phyloP scores from a whole-genome alignment of 2,113 vertebrate species.

The Vidua chalybeata region DNA sequence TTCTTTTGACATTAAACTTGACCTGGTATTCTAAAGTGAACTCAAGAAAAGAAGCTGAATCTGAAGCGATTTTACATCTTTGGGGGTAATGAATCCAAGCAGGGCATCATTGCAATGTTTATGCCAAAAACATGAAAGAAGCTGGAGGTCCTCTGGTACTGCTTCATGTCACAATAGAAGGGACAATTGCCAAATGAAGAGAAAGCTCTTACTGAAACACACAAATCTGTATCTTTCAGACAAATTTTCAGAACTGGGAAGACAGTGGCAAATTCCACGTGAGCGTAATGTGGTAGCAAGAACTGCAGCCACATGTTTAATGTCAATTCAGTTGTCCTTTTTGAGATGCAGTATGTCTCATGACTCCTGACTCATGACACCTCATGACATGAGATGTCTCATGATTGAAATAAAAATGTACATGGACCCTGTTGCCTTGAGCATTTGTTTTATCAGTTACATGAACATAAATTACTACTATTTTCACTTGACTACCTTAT shows the following conservation, averaged over 20 bases:
- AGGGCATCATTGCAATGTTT: neutral
- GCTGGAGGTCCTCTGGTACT: neutral
- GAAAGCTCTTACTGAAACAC: neutral
- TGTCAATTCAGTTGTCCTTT: neutral
- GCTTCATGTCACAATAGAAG: neutral
- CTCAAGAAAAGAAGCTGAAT: neutral
- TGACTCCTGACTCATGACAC: too few species aligned
- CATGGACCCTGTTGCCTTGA: neutral
- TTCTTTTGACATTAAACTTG: neutral
- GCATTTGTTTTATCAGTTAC: neutral
- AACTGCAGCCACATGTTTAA: neutral
- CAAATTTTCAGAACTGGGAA: neutral
- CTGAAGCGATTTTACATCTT: neutral
- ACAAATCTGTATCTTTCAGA: rapidly evolving
- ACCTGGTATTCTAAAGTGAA: neutral
- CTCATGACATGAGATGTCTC: neutral
- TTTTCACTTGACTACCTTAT: neutral
- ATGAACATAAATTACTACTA: neutral
- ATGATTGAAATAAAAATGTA: neutral
- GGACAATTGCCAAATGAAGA: neutral
- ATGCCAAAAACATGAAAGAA: neutral
- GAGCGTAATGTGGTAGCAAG: neutral
- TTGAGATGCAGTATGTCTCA: neutral
- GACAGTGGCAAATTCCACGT: neutral
- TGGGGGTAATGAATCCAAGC: neutral